Evolutionary conservation across 2,113 vertebrate species (phyloP), one percentile per base, ranked within the genome.

Genomic region (Promerops cafer): DNA sequence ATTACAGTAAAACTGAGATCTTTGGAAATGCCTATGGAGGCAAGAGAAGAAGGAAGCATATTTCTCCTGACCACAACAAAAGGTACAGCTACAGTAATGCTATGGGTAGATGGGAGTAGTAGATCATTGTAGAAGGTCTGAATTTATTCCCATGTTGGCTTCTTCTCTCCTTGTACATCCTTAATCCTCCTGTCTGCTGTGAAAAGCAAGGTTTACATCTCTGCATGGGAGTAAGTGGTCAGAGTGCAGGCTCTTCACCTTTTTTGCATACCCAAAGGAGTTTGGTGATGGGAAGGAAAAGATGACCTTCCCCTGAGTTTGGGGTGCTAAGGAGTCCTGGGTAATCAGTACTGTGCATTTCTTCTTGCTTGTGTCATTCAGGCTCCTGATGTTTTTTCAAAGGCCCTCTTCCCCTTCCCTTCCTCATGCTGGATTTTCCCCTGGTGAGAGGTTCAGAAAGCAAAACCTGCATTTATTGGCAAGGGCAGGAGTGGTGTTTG

Each of bases 11-110:
- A 90, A 90, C 49, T 13, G 17, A 64, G 12, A 24, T 88, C 24
- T 92, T 44, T 83, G 59, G 69, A 72, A 85, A 37, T 26, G 56
- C 45, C 13, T 70, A 16, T 2, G 37, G 37, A 80, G 49, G 42
- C 23, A 35, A 39, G 50, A 90, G 44, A 84, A 87, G 70, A 59
- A 82, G 53, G 42, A 39, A 53, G 33, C 10, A 0, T 74, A 19
- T 76, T 92, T 95, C 35, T 37, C 42, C 71, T 71, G 59, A 92
- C 85, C 79, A 86, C 90, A 93, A 69, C 57, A 74, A 90, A 92
- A 93, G 53, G 18, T 77, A 27, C 22, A 53, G 23, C 69, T 81
- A 7, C 37, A 35, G 35, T 60, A 75, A 40, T n/a, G 49, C 30
- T 49, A 0, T n/a, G 37, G 40, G 61, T 75, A 44, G 47, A n/a